A percentile compares a stretch with the other conserved stretches of the same genome.
phyloP scores from a whole-genome alignment of 92 coral and sea anemone genomes.

The Phenganax stokvisi region DNA sequence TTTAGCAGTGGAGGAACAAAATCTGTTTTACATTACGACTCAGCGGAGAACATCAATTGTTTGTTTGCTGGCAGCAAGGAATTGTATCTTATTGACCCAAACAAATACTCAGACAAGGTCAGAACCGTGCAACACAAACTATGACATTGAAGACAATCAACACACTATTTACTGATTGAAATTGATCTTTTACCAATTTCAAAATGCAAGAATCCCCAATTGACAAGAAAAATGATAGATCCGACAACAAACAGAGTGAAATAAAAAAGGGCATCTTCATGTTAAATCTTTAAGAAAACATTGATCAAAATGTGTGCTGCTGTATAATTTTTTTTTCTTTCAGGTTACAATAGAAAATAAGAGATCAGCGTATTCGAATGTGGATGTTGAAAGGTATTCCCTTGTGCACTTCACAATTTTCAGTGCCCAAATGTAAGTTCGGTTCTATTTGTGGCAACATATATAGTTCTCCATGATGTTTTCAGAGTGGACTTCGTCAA shows the following conservation, averaged over 20 bases:
- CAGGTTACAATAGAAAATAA: slow-evolving; percentile 27
- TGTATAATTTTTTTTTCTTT: neutral
- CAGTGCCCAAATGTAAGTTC: neutral
- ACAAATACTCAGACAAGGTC: slow-evolving; percentile 31
- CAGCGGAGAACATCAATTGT: slow-evolving; percentile 36
- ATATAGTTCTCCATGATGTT: neutral
- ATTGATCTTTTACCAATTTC: no score
- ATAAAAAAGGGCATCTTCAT: neutral
- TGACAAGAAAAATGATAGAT: no score
- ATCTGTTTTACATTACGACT: slow-evolving; percentile 35
- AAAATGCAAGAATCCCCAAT: no score
- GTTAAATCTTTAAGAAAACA: neutral
- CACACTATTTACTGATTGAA: no score
- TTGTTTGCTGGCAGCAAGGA: slow-evolving; percentile 32
- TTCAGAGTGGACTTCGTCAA: slow-evolving; percentile 23
- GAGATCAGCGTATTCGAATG: slow-evolving; percentile 36
- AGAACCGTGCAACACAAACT: neutral
- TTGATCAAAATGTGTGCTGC: neutral
- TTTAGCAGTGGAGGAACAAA: slow-evolving; percentile 40
- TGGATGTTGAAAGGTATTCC: slow-evolving; percentile 37
- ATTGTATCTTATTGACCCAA: slow-evolving; percentile 29
- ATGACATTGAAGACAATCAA: no score
- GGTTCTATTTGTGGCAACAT: neutral
- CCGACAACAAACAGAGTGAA: neutral
- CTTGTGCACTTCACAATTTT: neutral